Evolutionary conservation across 2,888 invertebrate genomes (phyloP).

Genomic region (Meghimatium bilineatum): DNA sequence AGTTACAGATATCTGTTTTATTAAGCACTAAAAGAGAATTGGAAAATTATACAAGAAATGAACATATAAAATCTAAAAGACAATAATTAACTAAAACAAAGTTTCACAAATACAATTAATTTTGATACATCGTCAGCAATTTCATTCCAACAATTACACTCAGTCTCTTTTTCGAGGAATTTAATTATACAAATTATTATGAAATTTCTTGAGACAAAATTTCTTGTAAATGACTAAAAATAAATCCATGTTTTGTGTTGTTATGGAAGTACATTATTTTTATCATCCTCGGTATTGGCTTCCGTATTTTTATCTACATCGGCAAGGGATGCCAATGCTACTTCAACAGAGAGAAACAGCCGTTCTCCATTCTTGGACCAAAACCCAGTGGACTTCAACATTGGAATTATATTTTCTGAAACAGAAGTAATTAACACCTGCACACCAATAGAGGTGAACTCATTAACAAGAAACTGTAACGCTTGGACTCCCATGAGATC

Average conservation of each 20-base stretch:
- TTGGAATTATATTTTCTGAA: slow-evolving; percentile 46
- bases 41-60: too few species aligned
- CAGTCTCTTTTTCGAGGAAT: background rate
- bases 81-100: too few species aligned
- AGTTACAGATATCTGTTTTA: too few species aligned
- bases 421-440: slow-evolving; percentile 38
- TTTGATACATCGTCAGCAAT: too few species aligned
- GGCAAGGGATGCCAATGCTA: slow-evolving; percentile 42
- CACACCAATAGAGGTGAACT: slow-evolving; percentile 42
- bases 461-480: slow-evolving; percentile 48
- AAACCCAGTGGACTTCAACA: slow-evolving; percentile 50
- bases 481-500: slow-evolving; percentile 53
- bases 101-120: too few species aligned
- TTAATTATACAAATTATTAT: background rate
- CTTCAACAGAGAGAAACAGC: slow-evolving; percentile 46
- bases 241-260: background rate
- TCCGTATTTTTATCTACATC: background rate
- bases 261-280: background rate
- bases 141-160: too few species aligned
- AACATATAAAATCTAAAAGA: too few species aligned
- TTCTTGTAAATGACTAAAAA: background rate
- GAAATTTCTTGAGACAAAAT: background rate
- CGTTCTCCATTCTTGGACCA: slow-evolving; percentile 41
- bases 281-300: background rate
- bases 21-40: too few species aligned